Evolutionary conservation across 2,113 vertebrate genomes (phyloP).

Genomic region (Isichthys henryi): DNA sequence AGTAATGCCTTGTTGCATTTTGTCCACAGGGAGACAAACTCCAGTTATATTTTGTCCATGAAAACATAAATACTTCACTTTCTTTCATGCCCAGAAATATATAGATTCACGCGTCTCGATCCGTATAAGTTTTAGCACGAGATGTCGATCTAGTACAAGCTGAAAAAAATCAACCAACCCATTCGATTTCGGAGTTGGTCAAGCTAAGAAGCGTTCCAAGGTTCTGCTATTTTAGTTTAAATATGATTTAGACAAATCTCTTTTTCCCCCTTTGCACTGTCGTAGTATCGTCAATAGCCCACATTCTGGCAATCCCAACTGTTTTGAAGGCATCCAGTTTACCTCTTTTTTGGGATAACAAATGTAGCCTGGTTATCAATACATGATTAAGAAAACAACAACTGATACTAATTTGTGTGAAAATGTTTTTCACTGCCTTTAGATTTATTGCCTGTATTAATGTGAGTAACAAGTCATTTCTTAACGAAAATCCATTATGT

Average conservation of each 20-base stretch:
- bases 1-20: too few relatives aligned
- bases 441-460: not conserved
- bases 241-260: too few relatives aligned
- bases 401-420: not conserved
- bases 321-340: not conserved
- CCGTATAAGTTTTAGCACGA: too few relatives aligned
- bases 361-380: not conserved
- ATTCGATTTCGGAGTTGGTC: too few relatives aligned
- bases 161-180: too few relatives aligned
- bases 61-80: too few relatives aligned
- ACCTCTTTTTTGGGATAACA: not conserved
- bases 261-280: not conserved
- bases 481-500: not conserved
- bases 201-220: too few relatives aligned
- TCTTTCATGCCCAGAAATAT: too few relatives aligned
- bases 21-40: too few relatives aligned
- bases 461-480: not conserved
- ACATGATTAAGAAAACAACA: not conserved
- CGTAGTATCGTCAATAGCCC: not conserved
- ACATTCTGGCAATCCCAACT: not conserved
- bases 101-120: too few relatives aligned
- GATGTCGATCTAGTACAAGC: not conserved
- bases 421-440: not conserved
- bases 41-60: too few relatives aligned
- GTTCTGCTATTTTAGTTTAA: too few relatives aligned